Base-by-base conservation (phyloP, 1,140 invertebrate genomes). In the Temnothorax nylanderi region DNA sequence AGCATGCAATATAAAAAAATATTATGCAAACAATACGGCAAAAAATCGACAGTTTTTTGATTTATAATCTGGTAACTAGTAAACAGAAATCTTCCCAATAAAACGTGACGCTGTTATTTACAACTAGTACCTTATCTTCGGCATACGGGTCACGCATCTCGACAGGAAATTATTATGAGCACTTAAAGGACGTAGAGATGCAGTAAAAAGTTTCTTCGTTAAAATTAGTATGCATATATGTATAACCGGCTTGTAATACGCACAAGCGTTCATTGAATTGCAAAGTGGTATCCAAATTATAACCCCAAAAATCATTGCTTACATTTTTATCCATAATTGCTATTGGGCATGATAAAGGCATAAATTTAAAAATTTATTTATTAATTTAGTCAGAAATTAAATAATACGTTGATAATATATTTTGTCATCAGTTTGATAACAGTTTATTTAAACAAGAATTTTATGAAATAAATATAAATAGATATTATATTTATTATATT, bases 81-180 rank as follows among this genome's bases (percentile, higher is more conserved):
- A 71, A 90, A 90, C 80, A 81, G 69, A 87, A 89, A 85, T 85
- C 18, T 65, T 41, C 41, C 60, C 89, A 80, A 71, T 78, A 72
- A 67, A 85, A 75, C 78, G 89, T 90, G 75, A 87, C 80, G 69
- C 64, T 44, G 77, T 56, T 82, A 87, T 90, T 87, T 90, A 89
- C 76, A 88, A 44, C 56, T 37, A 37, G 72, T 34, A 34, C 51
- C 78, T 60, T 90, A 87, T 87, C 71, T 78, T 71, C 41, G 26
- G 21, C 51, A 7, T 77, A 56, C 8, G 32, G 64, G 21, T 26
- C 21, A 32, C 21, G 41, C n/a, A 58, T 74, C 32, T 62, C 64
- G 10, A 76, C 47, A 32, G 72, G 65, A 74, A 89, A 87, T 78
- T 85, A 78, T 85, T 78, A 78, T 54, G 34, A 51, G n/a, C 62